These are phyloP conservation scores for Meloe dianella DNA, from an alignment of 2,888 invertebrate species.

Conservation along the genomic window DNA sequence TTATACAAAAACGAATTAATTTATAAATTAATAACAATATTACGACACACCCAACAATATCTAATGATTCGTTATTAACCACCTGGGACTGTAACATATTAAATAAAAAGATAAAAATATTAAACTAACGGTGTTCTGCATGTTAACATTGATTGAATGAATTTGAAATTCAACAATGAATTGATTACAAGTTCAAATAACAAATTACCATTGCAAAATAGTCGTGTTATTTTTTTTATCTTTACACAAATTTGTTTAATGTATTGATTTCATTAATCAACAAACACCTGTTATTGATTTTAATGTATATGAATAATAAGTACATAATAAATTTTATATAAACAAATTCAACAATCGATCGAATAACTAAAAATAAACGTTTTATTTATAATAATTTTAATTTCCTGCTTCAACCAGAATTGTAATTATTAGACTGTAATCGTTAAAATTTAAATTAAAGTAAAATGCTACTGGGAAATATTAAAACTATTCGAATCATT, in stretches of 20 bases:
- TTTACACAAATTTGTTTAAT: background rate
- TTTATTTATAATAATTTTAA: too few relatives aligned
- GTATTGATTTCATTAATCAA: background rate
- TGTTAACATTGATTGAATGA: conserved; percentile 3
- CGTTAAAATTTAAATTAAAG: too few relatives aligned
- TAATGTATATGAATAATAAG: background rate
- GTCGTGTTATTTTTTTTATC: background rate
- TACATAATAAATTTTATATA: background rate
- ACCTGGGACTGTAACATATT: background rate
- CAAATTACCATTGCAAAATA: background rate
- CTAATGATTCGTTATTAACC: conserved; percentile 7
- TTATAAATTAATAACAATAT: background rate
- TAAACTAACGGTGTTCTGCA: conserved; percentile 7
- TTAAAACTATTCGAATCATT: too few relatives aligned
- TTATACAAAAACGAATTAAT: background rate
- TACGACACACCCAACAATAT: background rate
- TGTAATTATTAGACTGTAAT: too few relatives aligned
- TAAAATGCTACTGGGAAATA: too few relatives aligned
- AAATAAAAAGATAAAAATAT: background rate
- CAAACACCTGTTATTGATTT: background rate
- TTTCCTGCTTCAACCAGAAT: too few relatives aligned
- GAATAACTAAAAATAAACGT: too few relatives aligned
- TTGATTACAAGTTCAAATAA: conserved; percentile 4
- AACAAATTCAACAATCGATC: background rate
- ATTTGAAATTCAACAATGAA: conserved; percentile 8